Evolutionary conservation across 2,797 vertebrate species (phyloP).

Genomic region (Manis pentadactyla): DNA sequence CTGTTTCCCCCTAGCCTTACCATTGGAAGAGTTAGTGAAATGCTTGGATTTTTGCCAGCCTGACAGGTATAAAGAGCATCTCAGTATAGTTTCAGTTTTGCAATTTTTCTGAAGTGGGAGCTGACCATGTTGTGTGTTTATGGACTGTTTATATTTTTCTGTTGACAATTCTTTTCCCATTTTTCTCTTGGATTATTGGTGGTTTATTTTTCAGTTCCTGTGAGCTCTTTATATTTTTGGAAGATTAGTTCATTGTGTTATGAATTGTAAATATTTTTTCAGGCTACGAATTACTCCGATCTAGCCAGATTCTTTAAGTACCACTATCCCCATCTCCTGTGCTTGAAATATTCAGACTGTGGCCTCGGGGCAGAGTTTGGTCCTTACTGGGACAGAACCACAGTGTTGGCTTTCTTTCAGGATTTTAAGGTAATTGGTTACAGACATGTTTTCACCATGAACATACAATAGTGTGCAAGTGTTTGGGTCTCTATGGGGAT

Average conservation of each 20-base stretch:
- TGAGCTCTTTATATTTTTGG: conserved; percentile 9
- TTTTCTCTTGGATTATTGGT: not conserved
- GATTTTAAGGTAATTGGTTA: not conserved
- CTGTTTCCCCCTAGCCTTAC: not conserved
- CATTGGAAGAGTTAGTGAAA: not conserved
- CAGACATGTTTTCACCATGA: not conserved
- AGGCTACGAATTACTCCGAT: not conserved
- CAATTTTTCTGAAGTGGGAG: conserved; percentile 7
- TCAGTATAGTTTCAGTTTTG: not conserved
- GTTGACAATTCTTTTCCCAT: not conserved
- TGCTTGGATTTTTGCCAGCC: not conserved
- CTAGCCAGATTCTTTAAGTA: not conserved
- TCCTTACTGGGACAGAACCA: not conserved
- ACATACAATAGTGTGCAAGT: fast-evolving
- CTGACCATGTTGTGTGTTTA: not conserved
- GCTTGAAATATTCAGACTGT: not conserved
- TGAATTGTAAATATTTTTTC: conserved; percentile 21
- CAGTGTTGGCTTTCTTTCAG: not conserved
- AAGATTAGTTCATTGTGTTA: conserved; percentile 17
- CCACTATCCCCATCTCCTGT: not conserved
- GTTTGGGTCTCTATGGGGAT: not conserved
- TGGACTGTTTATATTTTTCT: not conserved
- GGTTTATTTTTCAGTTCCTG: not conserved
- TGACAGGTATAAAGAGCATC: not conserved
- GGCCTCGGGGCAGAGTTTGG: not conserved